Percentiles rank a stretch among this genome's conserved stretches.
Evolutionary conservation across 1,140 invertebrate genomes (phyloP).

Genomic region (Drosophila malerkotliana): DNA sequence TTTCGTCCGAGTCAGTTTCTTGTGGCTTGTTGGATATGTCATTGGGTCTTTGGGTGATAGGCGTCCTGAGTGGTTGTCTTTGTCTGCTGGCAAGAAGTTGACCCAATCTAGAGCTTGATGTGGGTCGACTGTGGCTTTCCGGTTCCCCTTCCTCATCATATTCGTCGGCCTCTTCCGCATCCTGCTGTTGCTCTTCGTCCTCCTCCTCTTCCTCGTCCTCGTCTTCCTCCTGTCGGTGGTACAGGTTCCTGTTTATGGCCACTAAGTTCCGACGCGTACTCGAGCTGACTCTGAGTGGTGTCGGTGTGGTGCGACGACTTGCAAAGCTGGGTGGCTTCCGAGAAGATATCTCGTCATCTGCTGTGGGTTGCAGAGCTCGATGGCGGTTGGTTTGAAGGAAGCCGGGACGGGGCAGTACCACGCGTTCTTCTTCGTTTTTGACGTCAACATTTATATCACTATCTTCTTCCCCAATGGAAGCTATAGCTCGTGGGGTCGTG

Average conservation of each 20-base stretch:
- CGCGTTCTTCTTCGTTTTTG: slow-evolving; percentile 16
- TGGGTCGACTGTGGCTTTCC: slow-evolving; percentile 2
- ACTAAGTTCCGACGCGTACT: slow-evolving; percentile 56
- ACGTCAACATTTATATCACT: slow-evolving; percentile 8
- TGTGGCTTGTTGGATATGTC: slow-evolving; percentile 16
- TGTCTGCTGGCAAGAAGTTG: slow-evolving; percentile 66
- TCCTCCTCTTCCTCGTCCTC: slow-evolving; percentile 21
- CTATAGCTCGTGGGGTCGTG: slow-evolving; percentile 27
- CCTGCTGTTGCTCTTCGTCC: slow-evolving; percentile 5
- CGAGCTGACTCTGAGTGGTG: slow-evolving; percentile 34
- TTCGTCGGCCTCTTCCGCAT: slow-evolving; percentile 22
- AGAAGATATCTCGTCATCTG: background rate
- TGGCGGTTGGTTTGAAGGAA: slow-evolving; percentile 67
- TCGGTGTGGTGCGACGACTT: slow-evolving; percentile 30
- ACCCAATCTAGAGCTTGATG: slow-evolving; percentile 27
- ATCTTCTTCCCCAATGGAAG: slow-evolving; percentile 8
- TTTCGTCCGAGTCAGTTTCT: slow-evolving; percentile 16
- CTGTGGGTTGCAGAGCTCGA: slow-evolving; percentile 30
- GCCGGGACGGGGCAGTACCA: slow-evolving; percentile 24
- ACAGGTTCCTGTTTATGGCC: slow-evolving; percentile 62
- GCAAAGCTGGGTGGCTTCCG: slow-evolving; percentile 18
- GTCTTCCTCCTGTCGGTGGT: slow-evolving; percentile 31
- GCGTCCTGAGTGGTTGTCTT: slow-evolving; percentile 8
- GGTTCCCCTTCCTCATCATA: slow-evolving; percentile 34
- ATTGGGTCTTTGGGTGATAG: slow-evolving; percentile 15